phyloP scores from a whole-genome alignment of 2,113 vertebrate species.

The Diadophis punctatus region DNA sequence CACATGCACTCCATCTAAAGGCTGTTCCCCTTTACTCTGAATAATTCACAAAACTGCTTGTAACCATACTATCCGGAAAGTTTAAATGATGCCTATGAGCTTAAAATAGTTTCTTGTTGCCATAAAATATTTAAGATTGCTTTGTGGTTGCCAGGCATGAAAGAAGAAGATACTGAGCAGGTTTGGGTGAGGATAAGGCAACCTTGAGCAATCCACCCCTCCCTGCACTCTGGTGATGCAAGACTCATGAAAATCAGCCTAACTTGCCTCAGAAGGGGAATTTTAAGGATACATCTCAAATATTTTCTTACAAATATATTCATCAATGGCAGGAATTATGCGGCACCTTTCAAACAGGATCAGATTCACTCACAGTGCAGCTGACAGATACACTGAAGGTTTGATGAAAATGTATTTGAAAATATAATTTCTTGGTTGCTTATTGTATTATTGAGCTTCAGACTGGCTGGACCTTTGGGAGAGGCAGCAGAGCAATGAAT shows the following conservation, averaged over 20 bases:
- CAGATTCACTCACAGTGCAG: conserved; percentile 41
- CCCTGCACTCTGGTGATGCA: neutral
- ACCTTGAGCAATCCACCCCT: neutral
- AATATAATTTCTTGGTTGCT: conserved; percentile 62
- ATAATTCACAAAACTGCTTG: conserved; percentile 45
- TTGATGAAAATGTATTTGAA: conserved; percentile 65
- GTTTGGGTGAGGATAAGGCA: conserved; percentile 31
- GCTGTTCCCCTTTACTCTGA: conserved; percentile 21
- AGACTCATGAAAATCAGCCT: neutral
- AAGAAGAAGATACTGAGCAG: conserved; percentile 13
- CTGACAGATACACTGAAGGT: conserved; percentile 54
- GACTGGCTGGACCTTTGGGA: conserved; percentile 47
- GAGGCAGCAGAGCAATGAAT: conserved; percentile 62
- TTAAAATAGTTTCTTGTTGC: conserved; percentile 60
- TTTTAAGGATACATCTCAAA: conserved; percentile 28
- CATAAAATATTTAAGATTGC: conserved; percentile 59
- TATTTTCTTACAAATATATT: conserved; percentile 57
- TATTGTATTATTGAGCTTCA: conserved; percentile 37
- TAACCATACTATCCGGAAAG: conserved; percentile 40
- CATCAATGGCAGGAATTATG: conserved; percentile 64
- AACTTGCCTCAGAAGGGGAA: neutral
- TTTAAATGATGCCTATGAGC: conserved; percentile 42
- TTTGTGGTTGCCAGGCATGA: conserved; percentile 26
- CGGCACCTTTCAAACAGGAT: conserved; percentile 56
- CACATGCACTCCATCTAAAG: conserved; percentile 23